Percentiles rank a stretch among this genome's conserved stretches.
phyloP scores from a whole-genome alignment of 2,888 invertebrate genomes.

The Callimorpha dominula region DNA sequence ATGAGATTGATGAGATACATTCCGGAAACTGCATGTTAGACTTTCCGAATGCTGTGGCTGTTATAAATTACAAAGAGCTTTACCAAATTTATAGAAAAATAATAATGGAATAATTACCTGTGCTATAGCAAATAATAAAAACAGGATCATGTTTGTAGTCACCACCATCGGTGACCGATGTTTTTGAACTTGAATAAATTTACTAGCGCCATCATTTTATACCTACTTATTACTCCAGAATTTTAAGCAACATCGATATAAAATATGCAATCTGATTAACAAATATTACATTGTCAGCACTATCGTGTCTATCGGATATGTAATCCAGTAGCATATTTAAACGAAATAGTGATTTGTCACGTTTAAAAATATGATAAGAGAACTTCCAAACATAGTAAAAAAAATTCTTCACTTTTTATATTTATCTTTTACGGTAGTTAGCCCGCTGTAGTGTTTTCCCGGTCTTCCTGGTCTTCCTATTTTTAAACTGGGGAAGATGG shows the following conservation, averaged over 20 bases:
- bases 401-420: neutral
- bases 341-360: constrained; percentile 40
- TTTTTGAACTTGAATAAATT: constrained; percentile 53
- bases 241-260: constrained; percentile 50
- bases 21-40: neutral
- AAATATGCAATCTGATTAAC: constrained; percentile 50
- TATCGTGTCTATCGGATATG: constrained; percentile 31
- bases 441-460: too few relatives aligned
- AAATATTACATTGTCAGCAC: constrained; percentile 48
- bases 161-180: constrained; percentile 64
- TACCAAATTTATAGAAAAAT: neutral
- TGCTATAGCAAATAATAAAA: constrained; percentile 62
- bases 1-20: neutral
- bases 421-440: neutral
- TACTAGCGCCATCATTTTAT: constrained; percentile 62
- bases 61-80: too few relatives aligned
- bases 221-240: constrained; percentile 68
- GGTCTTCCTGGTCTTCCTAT: too few relatives aligned
- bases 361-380: constrained; percentile 17
- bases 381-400: neutral
- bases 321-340: constrained; percentile 38
- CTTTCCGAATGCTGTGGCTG: neutral
- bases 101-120: constrained; percentile 63
- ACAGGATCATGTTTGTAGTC: constrained; percentile 58
- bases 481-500: too few relatives aligned